Evolutionary conservation across 2,797 vertebrate genomes (phyloP).

Genomic region (Pangasius mekongensis): DNA sequence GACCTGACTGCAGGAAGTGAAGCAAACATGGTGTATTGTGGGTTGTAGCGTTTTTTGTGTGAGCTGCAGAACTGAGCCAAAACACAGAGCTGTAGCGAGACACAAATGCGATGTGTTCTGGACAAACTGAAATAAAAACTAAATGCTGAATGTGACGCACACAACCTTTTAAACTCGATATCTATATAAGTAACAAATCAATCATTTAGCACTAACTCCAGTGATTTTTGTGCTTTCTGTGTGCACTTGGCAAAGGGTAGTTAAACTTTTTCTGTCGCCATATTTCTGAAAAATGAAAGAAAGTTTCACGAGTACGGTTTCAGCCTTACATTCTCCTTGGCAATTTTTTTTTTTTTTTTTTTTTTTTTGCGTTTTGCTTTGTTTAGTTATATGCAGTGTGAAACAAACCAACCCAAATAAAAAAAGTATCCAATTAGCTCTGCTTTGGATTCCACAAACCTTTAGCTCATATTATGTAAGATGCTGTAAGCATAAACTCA

Average conservation of each 20-base stretch:
- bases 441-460: not conserved
- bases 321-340: not conserved
- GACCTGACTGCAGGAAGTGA: constrained; percentile 20
- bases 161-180: not conserved
- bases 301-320: not conserved
- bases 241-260: not conserved
- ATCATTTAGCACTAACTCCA: not conserved
- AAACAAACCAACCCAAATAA: not conserved
- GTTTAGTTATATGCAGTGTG: too few species aligned
- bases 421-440: not conserved
- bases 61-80: not conserved
- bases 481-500: too few species aligned
- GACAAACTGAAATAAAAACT: not conserved
- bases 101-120: not conserved
- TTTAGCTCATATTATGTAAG: too few species aligned
- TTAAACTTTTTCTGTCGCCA: not conserved
- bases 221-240: not conserved
- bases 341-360: not conserved
- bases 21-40: not conserved
- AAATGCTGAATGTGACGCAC: too few species aligned
- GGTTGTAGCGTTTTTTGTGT: not conserved
- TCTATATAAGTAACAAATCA: not conserved
- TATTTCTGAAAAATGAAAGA: not conserved
- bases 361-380: not conserved
- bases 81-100: not conserved